phyloP scores from a whole-genome alignment of 2,888 invertebrate species.

The Microplitis manilae region DNA sequence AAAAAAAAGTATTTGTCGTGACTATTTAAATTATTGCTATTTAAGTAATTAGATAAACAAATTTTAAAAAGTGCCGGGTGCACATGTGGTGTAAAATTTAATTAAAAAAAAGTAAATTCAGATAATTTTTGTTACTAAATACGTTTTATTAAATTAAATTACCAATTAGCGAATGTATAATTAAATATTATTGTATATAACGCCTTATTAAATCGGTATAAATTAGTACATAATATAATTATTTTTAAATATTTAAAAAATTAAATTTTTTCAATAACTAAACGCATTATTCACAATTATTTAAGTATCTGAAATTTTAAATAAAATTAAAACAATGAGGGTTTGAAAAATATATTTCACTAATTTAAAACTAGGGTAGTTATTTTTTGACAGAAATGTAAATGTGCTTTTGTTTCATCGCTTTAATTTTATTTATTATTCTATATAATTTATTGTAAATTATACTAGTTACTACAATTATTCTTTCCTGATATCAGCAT shows the following conservation, averaged over 20 bases:
- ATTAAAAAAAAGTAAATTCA: constrained; percentile 11
- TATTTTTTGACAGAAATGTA: too few relatives aligned
- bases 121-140: constrained; percentile 13
- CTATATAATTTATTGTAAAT: too few relatives aligned
- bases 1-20: neutral
- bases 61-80: constrained; percentile 18
- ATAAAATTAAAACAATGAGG: too few relatives aligned
- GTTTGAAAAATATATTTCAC: too few relatives aligned
- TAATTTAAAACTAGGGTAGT: too few relatives aligned
- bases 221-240: neutral
- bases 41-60: constrained; percentile 21
- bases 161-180: constrained; percentile 28
- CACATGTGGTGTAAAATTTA: constrained; percentile 22
- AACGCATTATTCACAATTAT: neutral
- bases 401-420: too few relatives aligned
- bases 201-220: constrained; percentile 28
- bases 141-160: constrained; percentile 22
- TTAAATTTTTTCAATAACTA: too few relatives aligned
- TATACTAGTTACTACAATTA: too few relatives aligned
- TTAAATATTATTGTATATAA: constrained; percentile 41
- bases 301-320: too few relatives aligned
- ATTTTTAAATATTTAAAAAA: constrained; percentile 10
- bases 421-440: too few relatives aligned
- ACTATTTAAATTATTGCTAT: constrained; percentile 4
- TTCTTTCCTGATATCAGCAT: too few relatives aligned